Base-by-base conservation (phyloP, 2,888 invertebrate species). In the Argynnis bischoffii region DNA sequence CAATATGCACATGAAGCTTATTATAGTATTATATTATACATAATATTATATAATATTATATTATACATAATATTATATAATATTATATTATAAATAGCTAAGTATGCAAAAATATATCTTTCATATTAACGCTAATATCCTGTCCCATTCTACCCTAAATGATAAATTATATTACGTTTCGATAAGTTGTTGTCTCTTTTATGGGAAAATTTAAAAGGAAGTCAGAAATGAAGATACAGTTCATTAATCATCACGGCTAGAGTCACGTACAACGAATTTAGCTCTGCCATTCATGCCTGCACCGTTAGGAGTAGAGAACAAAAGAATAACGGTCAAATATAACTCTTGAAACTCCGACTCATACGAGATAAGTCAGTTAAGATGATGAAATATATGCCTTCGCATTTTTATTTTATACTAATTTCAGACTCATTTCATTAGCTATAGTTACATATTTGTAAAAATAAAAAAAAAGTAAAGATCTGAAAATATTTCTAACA, bases 221-320 rank as follows among this genome's bases (percentile, higher is more conserved):
- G 63, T 63, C 69, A 71, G 61, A 53, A 55, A 65, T 63, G 65
- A 65, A 63, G 46, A 69, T 63, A 57, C 55, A 65, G 69, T 72
- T 72, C 71, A 72, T 72, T 72, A 72, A 72, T 72, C 72, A 72
- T 71, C 53, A 64, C 67, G 71, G 63, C 72, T 69, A 26, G 66
- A 69, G 72, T 71, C 69, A 69, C 69, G 72, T 66, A 64, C 65
- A 66, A 53, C 53, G 66, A 67, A 72, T 71, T 55, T 64, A 57
- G 63, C 60, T 66, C 69, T 55, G 65, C 56, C 69, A 65, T 66
- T 51, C 66, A 53, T 67, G 67, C 69, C 64, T 70, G 57, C 63
- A 65, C 63, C 66, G 67, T 72, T 72, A 66, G 65, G 69, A 47
- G 55, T 53, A 41, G 69, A 66, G 69, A 72, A 72, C 67, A 72